Percentiles rank a stretch among this genome's conserved stretches.
Evolutionary conservation across 2,113 vertebrate genomes (phyloP).

Genomic region (Struthidea cinerea): DNA sequence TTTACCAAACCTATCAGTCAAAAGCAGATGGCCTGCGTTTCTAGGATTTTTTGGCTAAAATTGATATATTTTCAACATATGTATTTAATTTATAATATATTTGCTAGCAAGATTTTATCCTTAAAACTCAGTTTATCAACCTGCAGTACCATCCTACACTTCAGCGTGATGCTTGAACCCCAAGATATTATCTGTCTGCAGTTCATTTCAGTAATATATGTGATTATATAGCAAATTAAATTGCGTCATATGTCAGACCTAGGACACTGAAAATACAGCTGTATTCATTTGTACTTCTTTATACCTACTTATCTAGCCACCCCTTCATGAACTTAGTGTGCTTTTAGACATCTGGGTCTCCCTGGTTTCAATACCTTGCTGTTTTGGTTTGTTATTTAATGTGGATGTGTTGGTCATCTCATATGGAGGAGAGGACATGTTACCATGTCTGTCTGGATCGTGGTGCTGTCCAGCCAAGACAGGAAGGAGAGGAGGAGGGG

Average conservation of each 20-base stretch:
- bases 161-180: neutral
- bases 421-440: neutral
- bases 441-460: accelerated
- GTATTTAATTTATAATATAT: conserved; percentile 5
- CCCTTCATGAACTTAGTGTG: neutral
- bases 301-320: neutral
- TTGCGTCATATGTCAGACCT: neutral
- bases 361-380: neutral
- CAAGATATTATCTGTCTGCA: neutral
- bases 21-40: conserved; percentile 47
- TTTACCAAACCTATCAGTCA: conserved; percentile 56
- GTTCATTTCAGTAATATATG: neutral
- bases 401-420: neutral
- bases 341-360: neutral
- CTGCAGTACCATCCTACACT: neutral
- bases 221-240: neutral
- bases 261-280: neutral
- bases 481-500: neutral
- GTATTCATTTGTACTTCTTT: neutral
- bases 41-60: conserved; percentile 25
- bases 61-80: conserved; percentile 10
- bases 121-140: conserved; percentile 6
- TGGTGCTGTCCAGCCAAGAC: neutral
- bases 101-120: neutral
- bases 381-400: neutral